Percentiles rank a stretch among this genome's conserved stretches.
phyloP scores from a whole-genome alignment of 2,888 invertebrate genomes.

The Gerris lacustris region DNA sequence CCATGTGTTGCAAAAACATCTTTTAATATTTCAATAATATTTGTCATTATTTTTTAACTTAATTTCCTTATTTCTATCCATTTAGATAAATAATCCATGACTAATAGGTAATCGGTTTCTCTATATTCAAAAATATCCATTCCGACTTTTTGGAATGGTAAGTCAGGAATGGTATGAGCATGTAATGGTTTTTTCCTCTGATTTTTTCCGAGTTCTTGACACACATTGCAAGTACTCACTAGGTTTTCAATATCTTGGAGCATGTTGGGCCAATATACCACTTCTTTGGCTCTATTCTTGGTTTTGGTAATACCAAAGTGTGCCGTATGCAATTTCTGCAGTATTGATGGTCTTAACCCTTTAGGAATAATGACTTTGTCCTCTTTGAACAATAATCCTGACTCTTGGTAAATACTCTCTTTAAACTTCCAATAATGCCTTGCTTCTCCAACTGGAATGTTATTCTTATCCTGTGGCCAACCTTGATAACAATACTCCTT shows the following conservation, averaged over 20 bases:
- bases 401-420: constrained; percentile 4
- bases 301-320: constrained; percentile 1
- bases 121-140: constrained; percentile 15
- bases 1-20: not conserved
- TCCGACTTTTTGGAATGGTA: constrained; percentile 11
- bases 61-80: constrained; percentile 16
- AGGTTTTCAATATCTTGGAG: constrained; percentile 5
- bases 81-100: constrained; percentile 14
- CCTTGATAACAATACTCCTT: not conserved
- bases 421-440: constrained; percentile 3
- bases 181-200: constrained; percentile 7
- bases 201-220: constrained; percentile 3
- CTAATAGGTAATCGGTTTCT: constrained; percentile 7
- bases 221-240: constrained; percentile 4
- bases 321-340: not conserved
- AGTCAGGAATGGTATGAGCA: not conserved
- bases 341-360: not conserved
- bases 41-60: constrained; percentile 11
- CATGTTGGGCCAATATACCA: constrained; percentile 13
- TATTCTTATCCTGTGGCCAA: not conserved
- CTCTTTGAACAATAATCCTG: constrained; percentile 9
- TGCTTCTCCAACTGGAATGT: not conserved
- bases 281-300: constrained; percentile 1
- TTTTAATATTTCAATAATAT: not conserved
- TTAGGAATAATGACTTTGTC: not conserved